phyloP scores from a whole-genome alignment of 2,888 invertebrate species.

The Apodemia duryi region DNA sequence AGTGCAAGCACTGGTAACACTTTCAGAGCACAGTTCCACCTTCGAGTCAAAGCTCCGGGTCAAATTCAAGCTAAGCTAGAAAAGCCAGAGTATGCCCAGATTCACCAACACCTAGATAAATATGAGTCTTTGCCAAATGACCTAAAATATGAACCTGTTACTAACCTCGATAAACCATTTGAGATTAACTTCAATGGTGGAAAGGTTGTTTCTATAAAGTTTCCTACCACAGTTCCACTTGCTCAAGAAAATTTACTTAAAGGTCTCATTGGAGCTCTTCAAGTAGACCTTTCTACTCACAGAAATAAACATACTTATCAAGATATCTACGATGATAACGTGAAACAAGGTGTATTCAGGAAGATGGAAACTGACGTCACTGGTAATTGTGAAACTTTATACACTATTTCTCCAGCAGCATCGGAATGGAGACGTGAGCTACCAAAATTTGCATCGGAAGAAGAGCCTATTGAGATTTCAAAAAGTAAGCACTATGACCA shows the following conservation, averaged over 20 bases:
- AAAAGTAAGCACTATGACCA: constrained; percentile 83
- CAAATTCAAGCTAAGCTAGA: constrained; percentile 66
- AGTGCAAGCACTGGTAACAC: constrained; percentile 67
- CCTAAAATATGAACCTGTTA: constrained; percentile 74
- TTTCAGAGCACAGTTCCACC: constrained; percentile 75
- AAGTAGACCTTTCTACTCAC: constrained; percentile 81
- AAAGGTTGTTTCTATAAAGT: constrained; percentile 76
- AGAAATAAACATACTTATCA: constrained; percentile 68
- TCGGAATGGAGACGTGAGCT: constrained; percentile 74
- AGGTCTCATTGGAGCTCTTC: constrained; percentile 83
- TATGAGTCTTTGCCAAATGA: constrained; percentile 49
- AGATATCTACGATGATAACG: constrained; percentile 63
- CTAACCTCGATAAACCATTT: constrained; percentile 79
- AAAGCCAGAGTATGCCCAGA: constrained; percentile 73
- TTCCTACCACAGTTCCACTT: constrained; percentile 75
- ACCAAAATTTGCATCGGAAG: constrained; percentile 66
- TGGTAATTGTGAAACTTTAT: constrained; percentile 85
- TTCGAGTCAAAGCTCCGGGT: constrained; percentile 73
- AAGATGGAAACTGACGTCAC: constrained; percentile 86
- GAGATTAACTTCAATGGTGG: constrained; percentile 81
- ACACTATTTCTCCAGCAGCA: constrained; percentile 81
- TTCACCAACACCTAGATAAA: constrained; percentile 73
- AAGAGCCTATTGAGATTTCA: constrained; percentile 79
- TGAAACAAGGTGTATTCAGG: constrained; percentile 80
- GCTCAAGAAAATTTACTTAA: constrained; percentile 85